A percentile compares a stretch with the other conserved stretches of the same genome.
phyloP scores from a whole-genome alignment of 2,888 invertebrate species.

The Andrena bucephala region DNA sequence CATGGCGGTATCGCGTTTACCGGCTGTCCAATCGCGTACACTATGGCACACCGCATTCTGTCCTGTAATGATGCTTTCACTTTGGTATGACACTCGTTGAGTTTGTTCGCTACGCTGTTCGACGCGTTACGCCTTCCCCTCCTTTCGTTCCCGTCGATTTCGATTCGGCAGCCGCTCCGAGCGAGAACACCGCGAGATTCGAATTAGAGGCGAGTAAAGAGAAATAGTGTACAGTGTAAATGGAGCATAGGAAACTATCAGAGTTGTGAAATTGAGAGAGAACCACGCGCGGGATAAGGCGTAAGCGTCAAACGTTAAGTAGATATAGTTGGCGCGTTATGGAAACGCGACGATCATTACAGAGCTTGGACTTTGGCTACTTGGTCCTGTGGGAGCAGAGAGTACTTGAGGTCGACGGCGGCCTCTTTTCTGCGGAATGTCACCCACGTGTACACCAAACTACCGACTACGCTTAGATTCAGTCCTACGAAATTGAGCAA shows the following conservation, averaged over 20 bases:
- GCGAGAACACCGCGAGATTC: no score
- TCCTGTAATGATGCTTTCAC: conserved; percentile 57
- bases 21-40: not conserved
- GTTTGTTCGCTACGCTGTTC: not conserved
- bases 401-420: conserved; percentile 77
- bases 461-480: conserved; percentile 96
- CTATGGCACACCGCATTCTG: conserved; percentile 18
- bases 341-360: conserved; percentile 69
- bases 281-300: not conserved
- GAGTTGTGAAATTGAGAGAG: not conserved
- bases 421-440: conserved; percentile 90
- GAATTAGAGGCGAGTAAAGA: not conserved
- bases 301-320: not conserved
- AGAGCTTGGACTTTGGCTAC: conserved; percentile 83
- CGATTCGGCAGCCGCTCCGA: not conserved
- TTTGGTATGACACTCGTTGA: conserved; percentile 68
- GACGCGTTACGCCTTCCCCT: not conserved
- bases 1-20: not conserved
- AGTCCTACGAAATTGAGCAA: conserved; percentile 98
- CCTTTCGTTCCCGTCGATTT: not conserved
- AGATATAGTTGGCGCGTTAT: not conserved
- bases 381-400: conserved; percentile 73
- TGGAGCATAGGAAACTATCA: not conserved
- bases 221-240: not conserved
- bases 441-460: conserved; percentile 94